phyloP scores from a whole-genome alignment of 37 sponge, comb jelly and placozoan species.

The Chondrosia reniformis region DNA sequence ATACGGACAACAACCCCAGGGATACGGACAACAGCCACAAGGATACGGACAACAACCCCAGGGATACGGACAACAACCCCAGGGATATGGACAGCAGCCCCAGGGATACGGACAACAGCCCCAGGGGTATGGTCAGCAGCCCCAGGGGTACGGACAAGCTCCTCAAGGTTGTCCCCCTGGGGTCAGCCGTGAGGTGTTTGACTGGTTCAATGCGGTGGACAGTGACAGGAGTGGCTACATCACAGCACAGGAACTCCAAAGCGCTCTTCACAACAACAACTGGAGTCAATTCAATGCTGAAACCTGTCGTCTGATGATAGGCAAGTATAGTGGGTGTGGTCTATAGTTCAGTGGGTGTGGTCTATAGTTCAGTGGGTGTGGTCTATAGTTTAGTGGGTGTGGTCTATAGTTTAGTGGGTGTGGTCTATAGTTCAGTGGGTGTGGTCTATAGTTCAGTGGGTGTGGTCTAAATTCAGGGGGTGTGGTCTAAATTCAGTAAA shows the following conservation, averaged over 20 bases:
- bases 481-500: not conserved
- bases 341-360: too few species aligned
- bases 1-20: not conserved
- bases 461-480: too few species aligned
- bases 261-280: slow-evolving; percentile 74
- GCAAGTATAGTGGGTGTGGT: too few species aligned
- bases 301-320: slow-evolving; percentile 85
- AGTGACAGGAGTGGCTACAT: slow-evolving; percentile 65
- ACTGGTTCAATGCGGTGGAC: slow-evolving; percentile 79
- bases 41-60: not conserved
- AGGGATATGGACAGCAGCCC: slow-evolving; percentile 24
- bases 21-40: not conserved
- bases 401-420: too few species aligned
- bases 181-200: slow-evolving; percentile 58
- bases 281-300: slow-evolving; percentile 87
- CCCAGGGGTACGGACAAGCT: not conserved
- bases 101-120: not conserved
- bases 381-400: too few species aligned
- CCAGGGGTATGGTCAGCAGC: not conserved
- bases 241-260: slow-evolving; percentile 65
- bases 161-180: slow-evolving; percentile 53
- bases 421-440: too few species aligned
- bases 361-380: too few species aligned
- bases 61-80: slow-evolving; percentile 32
- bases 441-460: too few species aligned